phyloP scores from a whole-genome alignment of 2,113 vertebrate species.

The Heteronetta atricapilla region DNA sequence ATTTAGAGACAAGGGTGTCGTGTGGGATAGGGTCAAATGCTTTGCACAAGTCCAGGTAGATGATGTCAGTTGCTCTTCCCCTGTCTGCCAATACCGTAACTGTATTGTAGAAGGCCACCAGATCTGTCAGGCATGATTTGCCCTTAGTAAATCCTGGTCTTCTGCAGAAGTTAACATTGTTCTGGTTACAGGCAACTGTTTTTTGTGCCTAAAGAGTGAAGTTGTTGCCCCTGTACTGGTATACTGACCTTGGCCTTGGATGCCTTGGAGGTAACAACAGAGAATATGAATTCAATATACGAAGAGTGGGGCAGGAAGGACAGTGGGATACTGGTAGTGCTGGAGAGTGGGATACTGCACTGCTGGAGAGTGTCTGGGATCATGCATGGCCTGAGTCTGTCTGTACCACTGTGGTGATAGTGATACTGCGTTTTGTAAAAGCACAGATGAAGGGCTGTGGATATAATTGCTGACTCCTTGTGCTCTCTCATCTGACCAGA shows the following conservation, averaged over 20 bases:
- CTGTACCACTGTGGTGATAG: neutral
- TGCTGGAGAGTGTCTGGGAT: neutral
- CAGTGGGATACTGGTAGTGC: neutral
- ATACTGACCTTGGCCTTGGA: neutral
- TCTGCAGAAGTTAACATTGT: neutral
- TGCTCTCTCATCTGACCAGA: neutral
- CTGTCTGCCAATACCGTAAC: too few relatives aligned
- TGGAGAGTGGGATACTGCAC: neutral
- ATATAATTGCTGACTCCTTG: neutral
- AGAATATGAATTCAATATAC: neutral
- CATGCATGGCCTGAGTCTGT: neutral
- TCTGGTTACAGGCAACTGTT: neutral
- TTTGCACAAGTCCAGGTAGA: too few relatives aligned
- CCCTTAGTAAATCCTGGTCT: neutral
- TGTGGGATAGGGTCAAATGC: too few relatives aligned
- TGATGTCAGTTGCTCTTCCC: too few relatives aligned
- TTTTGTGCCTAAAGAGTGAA: neutral
- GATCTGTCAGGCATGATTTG: too few relatives aligned
- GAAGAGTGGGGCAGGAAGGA: neutral
- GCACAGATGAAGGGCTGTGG: neutral
- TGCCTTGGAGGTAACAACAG: accelerated
- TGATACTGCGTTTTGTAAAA: neutral
- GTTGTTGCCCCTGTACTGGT: neutral
- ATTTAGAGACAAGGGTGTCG: too few relatives aligned
- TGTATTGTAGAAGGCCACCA: too few relatives aligned